Evolutionary conservation across 1,140 invertebrate genomes (phyloP).

Genomic region (Scaptodrosophila lebanonensis): DNA sequence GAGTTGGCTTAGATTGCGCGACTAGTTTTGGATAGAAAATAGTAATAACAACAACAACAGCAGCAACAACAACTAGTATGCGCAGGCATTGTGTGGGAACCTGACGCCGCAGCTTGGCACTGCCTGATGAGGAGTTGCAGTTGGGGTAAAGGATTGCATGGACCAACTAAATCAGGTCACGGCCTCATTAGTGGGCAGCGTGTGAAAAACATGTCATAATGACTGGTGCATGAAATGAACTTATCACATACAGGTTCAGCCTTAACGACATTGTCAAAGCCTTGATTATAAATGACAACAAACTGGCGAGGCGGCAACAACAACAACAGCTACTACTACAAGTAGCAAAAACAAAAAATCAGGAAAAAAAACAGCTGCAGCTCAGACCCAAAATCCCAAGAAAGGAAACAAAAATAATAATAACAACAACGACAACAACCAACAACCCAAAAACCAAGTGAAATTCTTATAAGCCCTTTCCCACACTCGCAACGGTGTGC

Average conservation of each 20-base stretch:
- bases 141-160: slow-evolving; percentile 55
- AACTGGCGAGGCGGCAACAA: slow-evolving; percentile 68
- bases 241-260: slow-evolving; percentile 51
- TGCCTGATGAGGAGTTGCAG: too few relatives aligned
- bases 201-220: slow-evolving; percentile 73
- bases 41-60: too few relatives aligned
- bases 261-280: slow-evolving; percentile 32
- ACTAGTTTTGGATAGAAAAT: slow-evolving; percentile 49
- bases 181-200: slow-evolving; percentile 65
- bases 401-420: slow-evolving; percentile 58
- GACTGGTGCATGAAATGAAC: slow-evolving; percentile 56
- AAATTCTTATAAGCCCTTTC: slow-evolving; percentile 76
- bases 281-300: slow-evolving; percentile 74
- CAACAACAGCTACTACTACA: slow-evolving; percentile 61
- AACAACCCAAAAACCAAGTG: slow-evolving; percentile 59
- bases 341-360: slow-evolving; percentile 18
- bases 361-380: slow-evolving; percentile 28
- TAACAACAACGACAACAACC: slow-evolving; percentile 43
- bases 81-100: slow-evolving; percentile 48
- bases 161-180: slow-evolving; percentile 53
- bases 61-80: too few relatives aligned
- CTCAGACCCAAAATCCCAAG: slow-evolving; percentile 51
- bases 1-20: slow-evolving; percentile 26
- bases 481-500: slow-evolving; percentile 59
- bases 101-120: too few relatives aligned